Conservation (phyloP, 2,888 invertebrate species). For the Palloptera scutellata region DNA sequence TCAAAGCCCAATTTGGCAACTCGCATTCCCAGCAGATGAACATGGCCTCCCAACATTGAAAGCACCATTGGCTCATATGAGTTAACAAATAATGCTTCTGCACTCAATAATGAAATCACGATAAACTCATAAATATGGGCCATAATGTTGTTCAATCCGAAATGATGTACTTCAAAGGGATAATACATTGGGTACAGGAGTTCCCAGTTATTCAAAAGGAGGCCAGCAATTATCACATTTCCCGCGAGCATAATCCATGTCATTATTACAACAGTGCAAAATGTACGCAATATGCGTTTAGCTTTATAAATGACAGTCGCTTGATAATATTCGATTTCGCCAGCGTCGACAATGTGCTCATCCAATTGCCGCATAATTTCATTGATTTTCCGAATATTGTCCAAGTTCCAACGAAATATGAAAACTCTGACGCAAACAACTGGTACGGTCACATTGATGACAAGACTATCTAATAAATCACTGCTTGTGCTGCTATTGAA, state of each 20-base stretch:
- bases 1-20: conserved; percentile 30
- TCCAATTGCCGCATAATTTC: conserved; percentile 14
- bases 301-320: conserved; percentile 2
- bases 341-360: conserved; percentile 3
- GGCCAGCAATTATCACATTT: neutral
- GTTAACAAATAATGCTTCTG: conserved; percentile 22
- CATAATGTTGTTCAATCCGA: conserved; percentile 12
- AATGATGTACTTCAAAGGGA: conserved; percentile 25
- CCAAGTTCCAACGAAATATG: conserved; percentile 25
- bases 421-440: conserved; percentile 5
- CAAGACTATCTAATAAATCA: conserved; percentile 12
- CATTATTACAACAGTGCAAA: conserved; percentile 6
- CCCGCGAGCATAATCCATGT: neutral
- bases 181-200: conserved; percentile 34
- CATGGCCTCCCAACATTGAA: conserved; percentile 31
- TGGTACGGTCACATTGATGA: conserved; percentile 6
- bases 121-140: conserved; percentile 30
- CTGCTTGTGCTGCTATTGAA: neutral
- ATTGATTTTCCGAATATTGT: conserved; percentile 12
- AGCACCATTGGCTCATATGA: conserved; percentile 26
- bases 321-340: conserved; percentile 14
- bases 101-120: conserved; percentile 14
- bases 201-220: conserved; percentile 11
- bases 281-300: conserved; percentile 13
- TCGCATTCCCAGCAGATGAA: conserved; percentile 29